A percentile compares a stretch with the other conserved stretches of the same genome.
phyloP scores from a whole-genome alignment of 2,797 vertebrate genomes.

The Brotula barbata region DNA sequence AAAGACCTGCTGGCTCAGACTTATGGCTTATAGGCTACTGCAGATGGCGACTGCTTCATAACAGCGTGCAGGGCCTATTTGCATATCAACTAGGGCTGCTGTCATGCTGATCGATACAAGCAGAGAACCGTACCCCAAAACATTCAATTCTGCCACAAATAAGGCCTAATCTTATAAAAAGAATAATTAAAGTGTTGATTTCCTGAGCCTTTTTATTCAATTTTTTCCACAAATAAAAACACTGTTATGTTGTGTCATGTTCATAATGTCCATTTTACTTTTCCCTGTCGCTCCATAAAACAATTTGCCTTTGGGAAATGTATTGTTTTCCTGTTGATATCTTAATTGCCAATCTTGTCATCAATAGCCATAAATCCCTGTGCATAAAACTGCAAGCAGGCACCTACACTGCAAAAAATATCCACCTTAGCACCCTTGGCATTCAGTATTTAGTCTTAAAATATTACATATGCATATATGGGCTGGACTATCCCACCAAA shows the following conservation, averaged over 20 bases:
- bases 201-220: no score
- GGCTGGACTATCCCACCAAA: no score
- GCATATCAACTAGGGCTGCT: slow-evolving; percentile 39
- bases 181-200: no score
- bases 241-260: no score
- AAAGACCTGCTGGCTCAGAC: slow-evolving; percentile 53
- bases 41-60: slow-evolving; percentile 51
- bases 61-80: slow-evolving; percentile 39
- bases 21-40: slow-evolving; percentile 46
- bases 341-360: slow-evolving; percentile 45
- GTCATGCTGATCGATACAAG: neutral
- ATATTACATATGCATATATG: neutral
- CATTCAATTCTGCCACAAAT: no score
- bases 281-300: no score
- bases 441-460: neutral
- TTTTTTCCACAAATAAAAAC: no score
- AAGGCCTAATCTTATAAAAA: no score
- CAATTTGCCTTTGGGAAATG: slow-evolving; percentile 12
- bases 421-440: neutral
- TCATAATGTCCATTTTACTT: no score
- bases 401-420: neutral
- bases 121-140: neutral
- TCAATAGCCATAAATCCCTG: slow-evolving; percentile 12
- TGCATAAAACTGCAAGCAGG: neutral
- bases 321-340: slow-evolving; percentile 10